Base-by-base conservation (phyloP, 30 jellyfish, hydroid and myxozoan species). In the Aurelia aurita complex sp. Pacific region DNA sequence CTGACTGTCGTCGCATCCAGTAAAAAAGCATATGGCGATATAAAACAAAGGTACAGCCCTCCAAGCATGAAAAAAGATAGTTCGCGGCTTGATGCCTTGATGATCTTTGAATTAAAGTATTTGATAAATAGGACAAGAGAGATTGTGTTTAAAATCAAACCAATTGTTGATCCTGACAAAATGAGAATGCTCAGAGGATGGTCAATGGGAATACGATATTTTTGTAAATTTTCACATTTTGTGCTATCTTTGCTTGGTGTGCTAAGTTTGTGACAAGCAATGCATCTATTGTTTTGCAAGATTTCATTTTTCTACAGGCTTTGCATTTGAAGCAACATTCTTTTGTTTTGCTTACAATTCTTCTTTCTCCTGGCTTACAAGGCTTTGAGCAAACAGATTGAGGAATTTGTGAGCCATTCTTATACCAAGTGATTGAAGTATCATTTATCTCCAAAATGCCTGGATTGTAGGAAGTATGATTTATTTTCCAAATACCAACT, bases 51-150 rank as follows among this genome's bases (percentile, higher is more conserved):
- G 43, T 73, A 78, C 12, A 87, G 64, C 5, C 90, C 96, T 43
- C 67, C 82, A 4, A 77, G 33, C 90, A 87, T 87, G 85, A 77
- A 69, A 10, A 50, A 67, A 11, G 89, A 77, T 76, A 87, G 83
- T 55, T 87, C 96, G 8, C 90, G 55, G 60, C 96, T 73, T 13
- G 96, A 77, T 60, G 96, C 70, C 43, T 87, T 87, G 63, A 87
- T 90, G 53, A 87, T 62, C 40, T 61, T 67, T 12, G 88, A 67
- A 10, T 87, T 66, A 35, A 46, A 50, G 50, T 76, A 76, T 54
- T 77, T 87, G 43, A 77, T 43, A 19, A 66, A 87, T 1, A 87
- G 50, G 43, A 16, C 18, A 15, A 70, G 73, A 9, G 69, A 82
- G 51, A 78, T 1, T 14, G 90, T 40, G 70, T 88, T 76, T 1